Evolutionary conservation across 2,797 vertebrate species (phyloP).

Genomic region (Catharus ustulatus): DNA sequence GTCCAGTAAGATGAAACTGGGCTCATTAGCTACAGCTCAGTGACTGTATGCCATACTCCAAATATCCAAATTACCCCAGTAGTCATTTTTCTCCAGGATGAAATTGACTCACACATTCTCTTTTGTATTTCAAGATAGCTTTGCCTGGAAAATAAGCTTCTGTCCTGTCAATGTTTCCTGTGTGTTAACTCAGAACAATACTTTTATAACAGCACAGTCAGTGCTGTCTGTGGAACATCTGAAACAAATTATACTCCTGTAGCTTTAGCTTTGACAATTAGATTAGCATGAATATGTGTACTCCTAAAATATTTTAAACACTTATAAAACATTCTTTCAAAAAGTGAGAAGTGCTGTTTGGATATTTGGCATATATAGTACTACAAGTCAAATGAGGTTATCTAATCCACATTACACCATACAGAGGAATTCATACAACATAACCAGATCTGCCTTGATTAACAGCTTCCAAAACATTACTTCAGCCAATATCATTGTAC

Average conservation of each 20-base stretch:
- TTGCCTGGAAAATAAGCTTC: conserved; percentile 31
- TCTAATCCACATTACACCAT: background rate
- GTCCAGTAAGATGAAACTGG: background rate
- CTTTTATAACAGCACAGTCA: background rate
- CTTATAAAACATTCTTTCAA: background rate
- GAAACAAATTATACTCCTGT: conserved; percentile 3
- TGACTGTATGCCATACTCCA: background rate
- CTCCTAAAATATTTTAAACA: conserved; percentile 9
- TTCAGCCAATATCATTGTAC: background rate
- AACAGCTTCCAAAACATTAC: background rate
- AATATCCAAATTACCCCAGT: background rate
- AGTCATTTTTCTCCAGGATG: background rate
- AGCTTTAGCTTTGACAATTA: conserved; percentile 3
- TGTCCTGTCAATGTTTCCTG: conserved; percentile 1
- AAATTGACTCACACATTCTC: background rate
- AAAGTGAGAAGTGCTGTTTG: background rate
- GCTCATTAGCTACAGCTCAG: background rate
- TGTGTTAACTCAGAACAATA: conserved; percentile 16
- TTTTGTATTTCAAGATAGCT: background rate
- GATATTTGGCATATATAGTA: background rate
- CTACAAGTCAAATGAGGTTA: background rate
- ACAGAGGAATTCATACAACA: background rate
- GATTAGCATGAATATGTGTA: background rate
- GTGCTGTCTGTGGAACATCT: conserved; percentile 5
- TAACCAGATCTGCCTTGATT: background rate